phyloP scores from a whole-genome alignment of 1,140 invertebrate genomes.

The Polypedilum pembai region DNA sequence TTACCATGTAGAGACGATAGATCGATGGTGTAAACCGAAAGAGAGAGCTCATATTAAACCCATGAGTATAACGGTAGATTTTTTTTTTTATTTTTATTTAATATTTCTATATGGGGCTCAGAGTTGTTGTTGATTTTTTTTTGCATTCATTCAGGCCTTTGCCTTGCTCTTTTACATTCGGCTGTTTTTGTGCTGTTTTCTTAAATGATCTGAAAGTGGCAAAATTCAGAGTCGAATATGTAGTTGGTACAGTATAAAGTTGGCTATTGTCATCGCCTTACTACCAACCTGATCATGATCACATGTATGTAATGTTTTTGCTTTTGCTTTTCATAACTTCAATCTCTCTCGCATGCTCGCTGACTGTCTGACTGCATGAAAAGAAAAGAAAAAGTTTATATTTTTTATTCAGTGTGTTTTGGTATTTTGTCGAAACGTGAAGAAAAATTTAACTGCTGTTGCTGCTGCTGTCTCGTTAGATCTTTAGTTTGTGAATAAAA shows the following conservation, averaged over 20 bases:
- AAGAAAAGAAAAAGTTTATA: slow-evolving; percentile 19
- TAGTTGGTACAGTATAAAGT: neutral
- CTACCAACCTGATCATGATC: neutral
- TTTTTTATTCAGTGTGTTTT: slow-evolving; percentile 9
- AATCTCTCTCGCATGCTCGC: neutral
- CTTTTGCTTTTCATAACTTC: slow-evolving; percentile 20
- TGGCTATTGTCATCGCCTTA: neutral
- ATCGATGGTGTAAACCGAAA: slow-evolving; percentile 4
- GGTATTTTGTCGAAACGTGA: slow-evolving; percentile 15
- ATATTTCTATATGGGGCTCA: neutral
- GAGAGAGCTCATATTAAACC: neutral
- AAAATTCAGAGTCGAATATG: neutral
- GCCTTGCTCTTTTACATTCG: neutral
- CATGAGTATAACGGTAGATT: slow-evolving; percentile 18
- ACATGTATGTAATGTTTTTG: slow-evolving; percentile 17
- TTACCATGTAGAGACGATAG: neutral
- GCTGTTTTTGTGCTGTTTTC: slow-evolving; percentile 19
- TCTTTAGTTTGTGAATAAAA: no score
- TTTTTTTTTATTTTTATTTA: slow-evolving; percentile 27
- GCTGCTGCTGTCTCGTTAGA: neutral
- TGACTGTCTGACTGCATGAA: neutral
- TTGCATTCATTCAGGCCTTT: slow-evolving; percentile 21
- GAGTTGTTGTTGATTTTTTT: slow-evolving; percentile 23
- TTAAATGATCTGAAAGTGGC: slow-evolving; percentile 16
- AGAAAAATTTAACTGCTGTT: slow-evolving; percentile 13